Base-by-base conservation (phyloP, 2,113 vertebrate species). In the Reinhardtius hippoglossoides region DNA sequence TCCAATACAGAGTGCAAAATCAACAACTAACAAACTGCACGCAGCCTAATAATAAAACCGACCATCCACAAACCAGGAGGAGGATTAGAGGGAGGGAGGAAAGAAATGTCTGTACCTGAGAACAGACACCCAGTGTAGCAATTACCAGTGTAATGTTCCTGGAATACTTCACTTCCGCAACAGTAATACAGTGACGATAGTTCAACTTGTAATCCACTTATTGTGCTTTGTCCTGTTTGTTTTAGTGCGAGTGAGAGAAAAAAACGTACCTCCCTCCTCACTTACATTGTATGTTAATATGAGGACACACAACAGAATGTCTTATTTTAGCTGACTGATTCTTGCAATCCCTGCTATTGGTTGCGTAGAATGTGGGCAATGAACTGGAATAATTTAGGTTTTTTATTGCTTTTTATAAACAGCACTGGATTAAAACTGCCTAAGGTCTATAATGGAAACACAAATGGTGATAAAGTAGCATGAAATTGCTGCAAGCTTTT, bases 121-220 rank as follows among this genome's bases (percentile, higher is more conserved):
- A 83, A 81, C 57, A 81, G 76, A 82, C 60, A 75, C 5, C 59
- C 57, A 64, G 74, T 77, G 71, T 2, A 75, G 75, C 75, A 76
- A 80, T 88, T 81, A 76, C 66, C 21, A 52, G 63, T 42, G 40
- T 60, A 74, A 78, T 77, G 73, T 78, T 86, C 52, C 72, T 58
- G 66, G 50, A 78, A 85, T 54, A 56, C 46, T 56, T 54, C n/a
- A 44, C 40, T 59, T 85, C 74, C 37, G 4, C 54, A 69, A 77
- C 56, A 78, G 76, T 62, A 61, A 84, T 42, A 77, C 59, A 78
- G 76, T 65, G 64, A 82, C 50, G 15, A 78, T 46, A 69, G 61
- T 56, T 76, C 58, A 56, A 72, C 77, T 74, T 84, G 60, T 75
- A 68, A 88, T 78, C 70, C 59, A 71, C 72, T 84, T 77, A 66